Evolutionary conservation across 2,888 invertebrate genomes (phyloP), one percentile per base, ranked within the genome.

Genomic region (Hirtodrosophila duncani): DNA sequence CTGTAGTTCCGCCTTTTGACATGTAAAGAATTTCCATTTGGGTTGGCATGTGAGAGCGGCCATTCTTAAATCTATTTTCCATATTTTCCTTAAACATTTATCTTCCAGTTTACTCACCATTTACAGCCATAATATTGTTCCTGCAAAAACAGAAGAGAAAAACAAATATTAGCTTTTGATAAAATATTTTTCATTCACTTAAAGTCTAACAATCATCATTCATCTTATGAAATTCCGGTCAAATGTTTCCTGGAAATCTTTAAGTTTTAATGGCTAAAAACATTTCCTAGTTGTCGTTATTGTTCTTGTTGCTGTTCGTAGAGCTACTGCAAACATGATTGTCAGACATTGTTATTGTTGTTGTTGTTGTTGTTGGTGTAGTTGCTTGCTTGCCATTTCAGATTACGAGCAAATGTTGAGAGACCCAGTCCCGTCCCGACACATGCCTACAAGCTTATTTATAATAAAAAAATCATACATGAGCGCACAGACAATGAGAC

Each of bases 381-480:
- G 26, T 21, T 49, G 39, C 7, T 46, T 58, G 37, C 48, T 67
- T 57, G 81, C 74, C 70, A 74, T 74, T 78, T 74, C 49, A 80
- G 81, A 74, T 78, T 80, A 80, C 74, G 52, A 51, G 46, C 51
- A 49, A 77, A 80, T 78, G 81, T 46, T 80, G 71, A 62, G 81
- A 68, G 56, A 49, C 52, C 43, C 66, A 34, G 42, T 27, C 29
- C 24, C 20, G 33, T 33, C 24, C 51, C 14, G 65, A 62, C 62
- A 80, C 69, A 77, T 64, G 68, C 80, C 69, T 77, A 68, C 72
- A 61, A 65, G 80, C 80, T 65, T 74, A 66, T 78, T 78, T 74
- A 78, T 74, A 72, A 78, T 74, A 80, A 61, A 61, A 57, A 72
- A 72, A 80, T 80, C 81, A 80, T 78, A 80, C 78, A 80, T 69